Evolutionary conservation across 2,888 invertebrate species (phyloP).

Genomic region (Dexiosoma caninum): DNA sequence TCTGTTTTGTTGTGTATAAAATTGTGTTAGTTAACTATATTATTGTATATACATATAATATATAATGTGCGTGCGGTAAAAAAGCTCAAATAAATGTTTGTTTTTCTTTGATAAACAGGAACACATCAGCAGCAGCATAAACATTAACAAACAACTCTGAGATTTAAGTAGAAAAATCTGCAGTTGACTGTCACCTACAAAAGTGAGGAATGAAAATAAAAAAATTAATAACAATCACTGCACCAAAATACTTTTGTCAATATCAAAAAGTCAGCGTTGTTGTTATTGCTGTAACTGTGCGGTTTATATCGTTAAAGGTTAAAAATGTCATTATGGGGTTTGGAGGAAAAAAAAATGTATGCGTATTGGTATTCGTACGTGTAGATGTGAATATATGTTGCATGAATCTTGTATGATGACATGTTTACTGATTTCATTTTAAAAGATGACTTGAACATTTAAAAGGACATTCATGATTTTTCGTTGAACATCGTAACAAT

Average conservation of each 20-base stretch:
- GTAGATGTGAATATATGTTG: too few relatives aligned
- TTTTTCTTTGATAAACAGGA: conserved; percentile 52
- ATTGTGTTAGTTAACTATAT: neutral
- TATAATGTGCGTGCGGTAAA: conserved; percentile 36
- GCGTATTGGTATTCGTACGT: neutral
- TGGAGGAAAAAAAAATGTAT: conserved; percentile 16
- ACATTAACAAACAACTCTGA: conserved; percentile 24
- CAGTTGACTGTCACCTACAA: conserved; percentile 59
- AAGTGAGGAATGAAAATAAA: conserved; percentile 18
- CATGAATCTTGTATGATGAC: conserved; percentile 72
- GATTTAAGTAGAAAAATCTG: conserved; percentile 44
- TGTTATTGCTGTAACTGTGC: conserved; percentile 37
- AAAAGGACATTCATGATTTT: conserved; percentile 61
- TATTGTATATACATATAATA: conserved; percentile 18
- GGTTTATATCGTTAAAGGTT: conserved; percentile 58
- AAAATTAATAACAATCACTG: conserved; percentile 36
- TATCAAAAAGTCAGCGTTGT: conserved; percentile 9
- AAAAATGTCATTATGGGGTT: conserved; percentile 55
- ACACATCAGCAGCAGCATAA: neutral
- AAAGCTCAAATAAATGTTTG: conserved; percentile 50
- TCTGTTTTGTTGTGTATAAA: neutral
- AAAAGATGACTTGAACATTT: conserved; percentile 60
- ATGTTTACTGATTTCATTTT: conserved; percentile 70
- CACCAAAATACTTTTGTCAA: conserved; percentile 55
- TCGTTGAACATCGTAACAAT: conserved; percentile 47